These are phyloP conservation scores for Orthonevra nobilis DNA, from an alignment of 2,888 invertebrate genomes.

Conservation along the genomic window DNA sequence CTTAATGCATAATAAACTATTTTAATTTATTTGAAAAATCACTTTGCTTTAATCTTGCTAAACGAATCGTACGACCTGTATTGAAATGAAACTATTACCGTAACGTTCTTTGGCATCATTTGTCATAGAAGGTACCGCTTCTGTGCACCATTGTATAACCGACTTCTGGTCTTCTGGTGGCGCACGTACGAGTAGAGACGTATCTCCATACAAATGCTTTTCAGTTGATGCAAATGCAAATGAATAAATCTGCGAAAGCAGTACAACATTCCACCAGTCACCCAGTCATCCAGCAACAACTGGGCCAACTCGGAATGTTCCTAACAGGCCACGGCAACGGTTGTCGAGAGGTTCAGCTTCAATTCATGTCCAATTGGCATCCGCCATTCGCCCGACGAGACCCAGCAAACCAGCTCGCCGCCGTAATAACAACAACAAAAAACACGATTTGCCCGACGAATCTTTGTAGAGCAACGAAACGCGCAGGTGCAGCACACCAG, in stretches of 20 bases:
- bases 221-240: slow-evolving; percentile 59
- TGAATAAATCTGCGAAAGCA: slow-evolving; percentile 64
- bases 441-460: too few relatives aligned
- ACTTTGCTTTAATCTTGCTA: too few relatives aligned
- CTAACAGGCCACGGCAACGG: slow-evolving; percentile 31
- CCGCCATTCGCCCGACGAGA: slow-evolving; percentile 30
- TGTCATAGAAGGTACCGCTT: slow-evolving; percentile 36
- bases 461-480: slow-evolving; percentile 17
- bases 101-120: slow-evolving; percentile 42
- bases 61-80: too few relatives aligned
- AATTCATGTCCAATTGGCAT: slow-evolving; percentile 47
- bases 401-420: slow-evolving; percentile 37
- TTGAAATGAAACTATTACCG: slow-evolving; percentile 37
- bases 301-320: slow-evolving; percentile 53
- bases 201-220: slow-evolving; percentile 17
- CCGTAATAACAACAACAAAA: slow-evolving; percentile 29
- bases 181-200: background rate
- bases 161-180: slow-evolving; percentile 5
- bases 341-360: slow-evolving; percentile 39
- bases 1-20: slow-evolving; percentile 8
- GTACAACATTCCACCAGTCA: slow-evolving; percentile 45
- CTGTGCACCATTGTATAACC: slow-evolving; percentile 31
- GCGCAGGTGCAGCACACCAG: slow-evolving; percentile 55
- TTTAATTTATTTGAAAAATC: slow-evolving; percentile 3
- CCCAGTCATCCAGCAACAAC: slow-evolving; percentile 24